These are phyloP conservation scores for Lysiphlebus fabarum DNA, from an alignment of 1,140 invertebrate genomes.

Conservation along the genomic window DNA sequence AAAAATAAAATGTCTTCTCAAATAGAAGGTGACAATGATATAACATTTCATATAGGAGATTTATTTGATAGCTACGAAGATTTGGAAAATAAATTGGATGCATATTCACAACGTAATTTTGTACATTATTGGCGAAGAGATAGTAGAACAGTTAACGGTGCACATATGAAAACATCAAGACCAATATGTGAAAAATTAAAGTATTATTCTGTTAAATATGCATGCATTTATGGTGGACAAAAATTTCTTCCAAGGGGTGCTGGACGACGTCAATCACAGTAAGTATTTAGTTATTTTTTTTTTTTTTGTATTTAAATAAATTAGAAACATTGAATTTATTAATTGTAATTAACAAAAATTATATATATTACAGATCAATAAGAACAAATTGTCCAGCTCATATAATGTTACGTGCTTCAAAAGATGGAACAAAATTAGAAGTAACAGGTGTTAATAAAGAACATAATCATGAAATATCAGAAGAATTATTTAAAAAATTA, in stretches of 20 bases:
- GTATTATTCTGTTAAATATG: conserved; percentile 55
- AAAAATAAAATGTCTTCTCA: conserved; percentile 32
- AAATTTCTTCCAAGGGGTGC: conserved; percentile 50
- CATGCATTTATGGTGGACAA: conserved; percentile 54
- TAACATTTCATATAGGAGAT: conserved; percentile 48
- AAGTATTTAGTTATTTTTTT: no score
- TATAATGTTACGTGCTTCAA: conserved; percentile 53
- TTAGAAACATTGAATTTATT: no score
- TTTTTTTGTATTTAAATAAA: no score
- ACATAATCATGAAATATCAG: conserved; percentile 54
- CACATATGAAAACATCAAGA: conserved; percentile 53
- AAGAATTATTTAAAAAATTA: conserved; percentile 50
- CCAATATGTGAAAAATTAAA: conserved; percentile 49
- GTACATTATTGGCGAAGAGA: conserved; percentile 54
- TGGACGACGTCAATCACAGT: conserved; percentile 50
- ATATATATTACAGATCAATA: no score
- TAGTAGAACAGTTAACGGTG: conserved; percentile 51
- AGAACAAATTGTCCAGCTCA: conserved; percentile 53
- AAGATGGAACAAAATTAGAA: conserved; percentile 52
- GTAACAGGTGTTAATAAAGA: conserved; percentile 55
- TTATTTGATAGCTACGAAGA: conserved; percentile 52
- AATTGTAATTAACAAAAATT: no score
- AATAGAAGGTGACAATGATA: conserved; percentile 33
- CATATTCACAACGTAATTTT: conserved; percentile 46
- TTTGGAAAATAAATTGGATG: conserved; percentile 45